Base-by-base conservation (phyloP, 2,113 vertebrate species). In the Dicentrarchus labrax region DNA sequence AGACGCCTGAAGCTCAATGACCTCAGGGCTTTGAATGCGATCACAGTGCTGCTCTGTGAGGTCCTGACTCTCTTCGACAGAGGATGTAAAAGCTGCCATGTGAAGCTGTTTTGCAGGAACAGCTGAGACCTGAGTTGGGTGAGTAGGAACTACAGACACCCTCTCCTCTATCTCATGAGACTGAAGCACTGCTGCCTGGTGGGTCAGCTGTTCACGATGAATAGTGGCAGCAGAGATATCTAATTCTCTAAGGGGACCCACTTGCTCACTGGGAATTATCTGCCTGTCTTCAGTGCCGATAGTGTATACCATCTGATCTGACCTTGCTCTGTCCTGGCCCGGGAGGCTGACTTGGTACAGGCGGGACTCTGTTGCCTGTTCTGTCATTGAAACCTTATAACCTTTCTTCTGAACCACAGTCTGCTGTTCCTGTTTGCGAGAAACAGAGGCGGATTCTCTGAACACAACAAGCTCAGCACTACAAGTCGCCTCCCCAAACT, bases 401-500 rank as follows among this genome's bases (percentile, higher is more conserved):
- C 92, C 79, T 89, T 94, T 96, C 78, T 90, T 94, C 71, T 94
- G 92, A 65, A 89, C 57, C 4, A 86, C 24, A 3, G 86, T 87
- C 45, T 90, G 60, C 43, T 95, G 87, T 43, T 94, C 83, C 22
- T 87, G 89, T 69, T 83, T 91, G 51, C 59, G 87, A 43, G 88
- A 84, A 47, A 87, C 84, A 39, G 88, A 92, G 2, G 86, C 68
- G 0, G 91, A 60, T 78, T 96, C 95, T 51, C 53, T 90, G 38
- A 95, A 84, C 16, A 97, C 96, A 13, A 94, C 83, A 10, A 98
- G 94, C 87, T 99, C 96, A 59, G 96, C 96, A 16, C 94, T 95
- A 79, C 96, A 96, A 0, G 91, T 83, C 2, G 94, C 94, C 79
- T 97, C 94, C 0, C 97, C 97, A 89, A 96, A 95, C 6, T 57